These are phyloP conservation scores for Paedocypris micromegethes DNA, from an alignment of 2,797 vertebrate genomes.

Conservation along the genomic window DNA sequence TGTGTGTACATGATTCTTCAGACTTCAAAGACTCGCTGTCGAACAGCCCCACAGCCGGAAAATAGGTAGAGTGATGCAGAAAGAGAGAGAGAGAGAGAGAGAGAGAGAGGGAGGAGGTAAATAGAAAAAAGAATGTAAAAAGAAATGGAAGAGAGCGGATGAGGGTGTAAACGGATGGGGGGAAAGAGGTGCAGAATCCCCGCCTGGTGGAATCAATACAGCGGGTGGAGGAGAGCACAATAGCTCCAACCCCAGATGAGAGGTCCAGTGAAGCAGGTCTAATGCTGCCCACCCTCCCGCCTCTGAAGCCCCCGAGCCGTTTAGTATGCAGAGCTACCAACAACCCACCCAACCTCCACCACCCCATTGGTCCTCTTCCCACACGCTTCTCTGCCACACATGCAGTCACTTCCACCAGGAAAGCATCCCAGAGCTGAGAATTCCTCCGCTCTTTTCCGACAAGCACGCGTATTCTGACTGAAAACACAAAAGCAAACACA, in stretches of 20 bases:
- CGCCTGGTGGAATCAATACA: slow-evolving; percentile 68
- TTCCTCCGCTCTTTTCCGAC: slow-evolving; percentile 79
- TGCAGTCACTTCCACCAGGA: slow-evolving; percentile 73
- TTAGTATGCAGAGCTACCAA: slow-evolving; percentile 73
- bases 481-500: slow-evolving; percentile 44
- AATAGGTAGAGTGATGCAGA: slow-evolving; percentile 2
- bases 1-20: slow-evolving; percentile 60
- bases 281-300: slow-evolving; percentile 73
- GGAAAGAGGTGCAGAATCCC: slow-evolving; percentile 42
- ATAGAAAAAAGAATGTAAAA: slow-evolving; percentile 27
- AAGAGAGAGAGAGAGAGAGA: neutral
- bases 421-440: slow-evolving; percentile 75
- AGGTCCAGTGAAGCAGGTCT: slow-evolving; percentile 87
- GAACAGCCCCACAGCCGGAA: slow-evolving; percentile 19
- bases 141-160: slow-evolving; percentile 26
- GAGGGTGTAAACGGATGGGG: slow-evolving; percentile 29
- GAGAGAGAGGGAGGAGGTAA: slow-evolving; percentile 44
- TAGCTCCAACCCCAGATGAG: slow-evolving; percentile 78
- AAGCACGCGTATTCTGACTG: slow-evolving; percentile 13
- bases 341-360: slow-evolving; percentile 32
- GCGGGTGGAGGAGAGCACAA: slow-evolving; percentile 75
- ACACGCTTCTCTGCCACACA: slow-evolving; percentile 74
- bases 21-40: slow-evolving; percentile 54
- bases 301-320: slow-evolving; percentile 66
- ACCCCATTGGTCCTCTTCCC: slow-evolving; percentile 62